A percentile compares a stretch with the other conserved stretches of the same genome.
Evolutionary conservation across 2,797 vertebrate genomes (phyloP).

Genomic region (Chaetodon trifasciatus): DNA sequence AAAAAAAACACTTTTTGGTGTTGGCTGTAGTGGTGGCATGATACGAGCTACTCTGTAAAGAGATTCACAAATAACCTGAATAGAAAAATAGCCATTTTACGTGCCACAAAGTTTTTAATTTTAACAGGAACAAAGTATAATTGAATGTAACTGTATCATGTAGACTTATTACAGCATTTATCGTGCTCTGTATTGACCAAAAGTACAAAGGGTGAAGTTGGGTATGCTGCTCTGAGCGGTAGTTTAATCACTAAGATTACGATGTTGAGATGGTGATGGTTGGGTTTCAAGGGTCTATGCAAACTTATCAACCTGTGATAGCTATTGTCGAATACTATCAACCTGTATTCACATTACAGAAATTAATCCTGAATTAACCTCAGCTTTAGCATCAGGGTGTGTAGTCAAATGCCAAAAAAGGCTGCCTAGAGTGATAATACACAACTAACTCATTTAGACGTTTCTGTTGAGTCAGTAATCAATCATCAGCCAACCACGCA

Average conservation of each 20-base stretch:
- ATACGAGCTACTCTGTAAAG: constrained; percentile 45
- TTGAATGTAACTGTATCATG: constrained; percentile 70
- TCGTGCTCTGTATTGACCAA: constrained; percentile 51
- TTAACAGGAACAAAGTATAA: constrained; percentile 36
- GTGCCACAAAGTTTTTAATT: constrained; percentile 61
- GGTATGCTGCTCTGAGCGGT: constrained; percentile 64
- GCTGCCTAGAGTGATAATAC: constrained; percentile 61
- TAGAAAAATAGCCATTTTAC: constrained; percentile 33
- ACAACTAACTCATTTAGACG: constrained; percentile 59
- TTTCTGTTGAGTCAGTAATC: constrained; percentile 45
- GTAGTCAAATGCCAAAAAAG: constrained; percentile 72
- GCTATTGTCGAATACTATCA: constrained; percentile 67
- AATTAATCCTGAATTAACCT: constrained; percentile 73
- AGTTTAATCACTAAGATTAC: constrained; percentile 45
- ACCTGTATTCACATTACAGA: constrained; percentile 63
- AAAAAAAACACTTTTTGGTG: constrained; percentile 36
- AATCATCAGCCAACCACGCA: constrained; percentile 37
- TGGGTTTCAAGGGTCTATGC: constrained; percentile 81
- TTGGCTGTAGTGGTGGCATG: constrained; percentile 48
- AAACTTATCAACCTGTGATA: constrained; percentile 79
- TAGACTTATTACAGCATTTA: constrained; percentile 45
- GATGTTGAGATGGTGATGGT: constrained; percentile 64
- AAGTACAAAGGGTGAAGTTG: constrained; percentile 84
- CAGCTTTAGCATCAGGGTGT: constrained; percentile 77
- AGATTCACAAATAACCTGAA: constrained; percentile 34